Evolutionary conservation across 2,888 invertebrate species (phyloP).

Genomic region (Netelia melanura): DNA sequence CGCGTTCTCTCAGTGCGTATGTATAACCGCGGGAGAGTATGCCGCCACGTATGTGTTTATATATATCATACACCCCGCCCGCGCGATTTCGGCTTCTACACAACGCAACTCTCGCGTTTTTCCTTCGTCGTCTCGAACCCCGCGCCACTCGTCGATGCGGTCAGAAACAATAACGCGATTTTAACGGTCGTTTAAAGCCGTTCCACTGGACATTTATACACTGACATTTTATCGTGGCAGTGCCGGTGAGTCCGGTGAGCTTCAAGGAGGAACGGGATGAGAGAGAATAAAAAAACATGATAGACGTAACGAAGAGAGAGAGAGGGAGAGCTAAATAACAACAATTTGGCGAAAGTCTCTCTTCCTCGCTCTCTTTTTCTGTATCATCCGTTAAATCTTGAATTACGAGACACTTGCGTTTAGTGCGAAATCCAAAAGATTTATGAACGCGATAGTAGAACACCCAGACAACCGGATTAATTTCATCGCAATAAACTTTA

Average conservation of each 20-base stretch:
- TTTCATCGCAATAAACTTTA: too few relatives aligned
- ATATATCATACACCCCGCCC: slow-evolving; percentile 43
- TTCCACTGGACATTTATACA: slow-evolving; percentile 75
- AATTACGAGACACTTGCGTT: slow-evolving; percentile 40
- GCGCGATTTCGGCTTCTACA: slow-evolving; percentile 60
- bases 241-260: slow-evolving; percentile 1
- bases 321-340: slow-evolving; percentile 54
- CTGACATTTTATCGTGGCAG: slow-evolving; percentile 76
- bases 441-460: slow-evolving; percentile 28
- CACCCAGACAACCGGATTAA: not conserved
- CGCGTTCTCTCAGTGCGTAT: slow-evolving; percentile 23
- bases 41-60: not conserved
- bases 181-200: slow-evolving; percentile 80
- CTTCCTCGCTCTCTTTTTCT: slow-evolving; percentile 16
- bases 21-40: not conserved
- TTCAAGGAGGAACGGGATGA: not conserved
- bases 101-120: slow-evolving; percentile 45
- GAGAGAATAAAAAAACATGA: not conserved
- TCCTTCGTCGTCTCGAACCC: slow-evolving; percentile 21
- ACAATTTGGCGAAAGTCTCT: slow-evolving; percentile 5
- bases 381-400: slow-evolving; percentile 36
- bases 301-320: not conserved
- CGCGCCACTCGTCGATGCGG: slow-evolving; percentile 62
- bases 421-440: slow-evolving; percentile 27
- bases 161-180: slow-evolving; percentile 82